Evolutionary conservation across 2,888 invertebrate species (phyloP), one percentile per base, ranked within the genome.

Genomic region (Microctonus brassicae): DNA sequence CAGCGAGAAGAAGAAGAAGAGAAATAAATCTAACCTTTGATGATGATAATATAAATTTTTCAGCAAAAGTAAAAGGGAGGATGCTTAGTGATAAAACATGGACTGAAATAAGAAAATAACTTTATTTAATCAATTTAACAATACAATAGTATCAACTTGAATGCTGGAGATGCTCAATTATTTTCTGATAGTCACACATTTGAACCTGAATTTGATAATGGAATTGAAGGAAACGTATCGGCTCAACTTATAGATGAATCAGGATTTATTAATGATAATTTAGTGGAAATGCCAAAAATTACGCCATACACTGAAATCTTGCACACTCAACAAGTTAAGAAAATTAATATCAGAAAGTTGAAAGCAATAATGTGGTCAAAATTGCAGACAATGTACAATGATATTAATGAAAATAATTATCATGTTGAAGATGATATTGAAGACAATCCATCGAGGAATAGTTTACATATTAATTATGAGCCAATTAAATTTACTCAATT

Each of bases 11-110:
- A 68, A 78, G 73, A 4, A 77, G 78, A 26, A 80, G 81, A 33
- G 77, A 79, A 17, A 6, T 80, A 0, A 62, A 65, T 1, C 0
- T 84, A 0, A 10, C 17, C 2, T 81, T 76, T 17, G 66, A 70
- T 4, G 64, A 73, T 1, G 36, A 36, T 11, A 10, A 2, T 36
- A 10, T 36, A 11, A 11, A 36, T 7, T 1, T 76, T n/a, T n/a
- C n/a, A 80, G 4, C 58, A 22, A 0, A 34, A 47, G 0, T n/a
- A n/a, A n/a, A 26, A 33, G 20, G 10, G n/a, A n/a, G n/a, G n/a
- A n/a, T n/a, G n/a, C n/a, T n/a, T n/a, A n/a, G n/a, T n/a, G n/a
- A n/a, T n/a, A n/a, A n/a, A n/a, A n/a, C n/a, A 17, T 72, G 34
- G 36, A 11, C 36, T 36, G 4, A 36, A 7, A 36, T n/a, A 36